Base-by-base conservation (phyloP, 1,140 invertebrate genomes). In the Bombus superbus region DNA sequence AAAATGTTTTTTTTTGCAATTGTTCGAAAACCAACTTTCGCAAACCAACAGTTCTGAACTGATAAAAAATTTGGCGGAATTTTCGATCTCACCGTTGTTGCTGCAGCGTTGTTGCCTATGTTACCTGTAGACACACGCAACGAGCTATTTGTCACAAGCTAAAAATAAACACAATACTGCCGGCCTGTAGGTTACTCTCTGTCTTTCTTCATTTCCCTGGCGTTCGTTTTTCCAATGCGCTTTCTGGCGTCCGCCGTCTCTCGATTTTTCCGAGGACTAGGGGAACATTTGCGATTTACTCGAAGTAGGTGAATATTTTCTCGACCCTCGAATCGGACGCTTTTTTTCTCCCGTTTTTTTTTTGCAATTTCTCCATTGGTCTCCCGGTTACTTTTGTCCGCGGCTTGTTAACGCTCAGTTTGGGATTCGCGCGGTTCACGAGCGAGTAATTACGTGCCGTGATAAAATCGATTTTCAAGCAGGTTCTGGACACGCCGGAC, bases 141-240 rank as follows among this genome's bases (percentile, higher is more conserved):
- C 69, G 69, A 72, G 40, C 40, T 44, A 42, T 72, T 42, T 72
- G 38, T 72, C 25, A 11, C 66, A 40, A 25, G 66, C 53, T 69
- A 71, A 79, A 84, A 79, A 79, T 84, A 79, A 84, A 18, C 66
- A 47, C 38, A 62, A 71, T 72, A n/a, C n/a, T 59, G 59, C 38
- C 15, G 28, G 15, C 53, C 47, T 68, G 38, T 53, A 84, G 75
- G 53, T 71, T 71, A 9, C 22, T 59, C 9, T 35, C 22, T 44
- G 79, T 62, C 44, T 66, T 42, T 78, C 64, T 4, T 15, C 4
- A 5, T 64, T 32, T 25, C 66, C 35, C 28, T 18, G 13, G 38
- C 40, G 47, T 59, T 83, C 28, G 22, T 78, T 79, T 84, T 53
- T 38, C 3, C 35, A 25, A 25, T 10, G 18, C 10, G 35, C 10